phyloP scores from a whole-genome alignment of 2,113 vertebrate genomes.

The Actenoides hombroni region DNA sequence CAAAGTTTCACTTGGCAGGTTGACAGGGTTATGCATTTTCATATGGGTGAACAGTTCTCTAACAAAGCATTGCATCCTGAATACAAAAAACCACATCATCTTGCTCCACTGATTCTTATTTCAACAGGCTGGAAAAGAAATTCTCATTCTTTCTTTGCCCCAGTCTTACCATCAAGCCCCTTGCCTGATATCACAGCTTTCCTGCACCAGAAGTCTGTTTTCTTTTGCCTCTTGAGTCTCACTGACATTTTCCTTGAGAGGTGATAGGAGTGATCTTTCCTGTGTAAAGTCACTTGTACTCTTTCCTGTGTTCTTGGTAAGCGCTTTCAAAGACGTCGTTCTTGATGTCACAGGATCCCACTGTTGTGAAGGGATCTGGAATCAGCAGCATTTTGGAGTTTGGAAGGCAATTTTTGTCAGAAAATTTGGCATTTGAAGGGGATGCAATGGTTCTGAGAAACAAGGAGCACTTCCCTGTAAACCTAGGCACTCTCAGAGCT shows the following conservation, averaged over 20 bases:
- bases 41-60: slow-evolving; percentile 1
- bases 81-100: not conserved
- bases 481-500: not conserved
- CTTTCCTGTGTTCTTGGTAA: accelerated
- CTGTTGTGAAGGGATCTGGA: not conserved
- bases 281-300: not conserved
- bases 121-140: not conserved
- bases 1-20: slow-evolving; percentile 59
- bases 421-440: not conserved
- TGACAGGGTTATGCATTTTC: slow-evolving; percentile 38
- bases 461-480: not conserved
- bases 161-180: not conserved
- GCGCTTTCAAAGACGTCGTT: accelerated
- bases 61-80: not conserved
- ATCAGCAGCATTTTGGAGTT: not conserved
- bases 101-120: not conserved
- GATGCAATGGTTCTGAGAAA: not conserved
- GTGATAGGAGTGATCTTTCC: not conserved
- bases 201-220: not conserved
- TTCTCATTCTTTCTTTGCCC: not conserved
- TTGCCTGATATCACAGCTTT: not conserved
- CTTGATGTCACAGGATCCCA: not conserved
- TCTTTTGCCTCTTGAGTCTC: not conserved
- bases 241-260: not conserved
- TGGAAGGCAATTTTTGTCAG: not conserved